These are phyloP conservation scores for Catamblyrhynchus diadema DNA, from an alignment of 2,797 vertebrate species.

Conservation along the genomic window DNA sequence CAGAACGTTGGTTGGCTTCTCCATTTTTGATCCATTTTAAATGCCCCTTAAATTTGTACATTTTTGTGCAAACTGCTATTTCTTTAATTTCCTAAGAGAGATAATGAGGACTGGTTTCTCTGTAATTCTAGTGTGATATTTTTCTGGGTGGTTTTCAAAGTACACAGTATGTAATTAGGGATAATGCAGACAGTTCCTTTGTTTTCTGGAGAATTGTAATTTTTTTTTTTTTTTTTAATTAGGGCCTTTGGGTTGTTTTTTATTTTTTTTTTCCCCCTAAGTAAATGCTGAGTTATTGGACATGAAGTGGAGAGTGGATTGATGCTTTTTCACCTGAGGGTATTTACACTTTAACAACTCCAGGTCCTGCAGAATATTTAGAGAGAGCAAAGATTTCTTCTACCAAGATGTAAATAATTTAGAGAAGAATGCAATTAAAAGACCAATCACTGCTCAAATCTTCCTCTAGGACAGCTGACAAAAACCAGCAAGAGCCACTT, in stretches of 20 bases:
- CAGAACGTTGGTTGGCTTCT: background rate
- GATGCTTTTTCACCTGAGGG: background rate
- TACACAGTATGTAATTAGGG: conserved; percentile 54
- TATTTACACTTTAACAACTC: background rate
- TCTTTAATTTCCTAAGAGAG: conserved; percentile 68
- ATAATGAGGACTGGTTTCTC: conserved; percentile 51
- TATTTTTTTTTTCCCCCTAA: fast-evolving
- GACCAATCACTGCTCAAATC: background rate
- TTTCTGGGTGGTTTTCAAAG: conserved; percentile 67
- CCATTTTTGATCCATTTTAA: conserved; percentile 17
- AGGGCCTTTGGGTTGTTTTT: background rate
- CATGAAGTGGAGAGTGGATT: background rate
- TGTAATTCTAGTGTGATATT: conserved; percentile 59
- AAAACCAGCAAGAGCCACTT: background rate
- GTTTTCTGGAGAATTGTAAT: background rate
- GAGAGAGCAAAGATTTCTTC: background rate
- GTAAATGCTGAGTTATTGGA: background rate
- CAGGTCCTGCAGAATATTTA: background rate
- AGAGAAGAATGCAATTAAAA: background rate
- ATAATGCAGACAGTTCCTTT: conserved; percentile 45
- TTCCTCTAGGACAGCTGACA: background rate
- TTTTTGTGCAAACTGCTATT: conserved; percentile 52
- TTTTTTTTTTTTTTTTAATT: background rate
- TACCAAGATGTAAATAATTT: background rate
- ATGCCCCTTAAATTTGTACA: conserved; percentile 44